Evolutionary conservation across 2,888 invertebrate genomes (phyloP), one percentile per base, ranked within the genome.

Genomic region (Cylindroiulus punctatus): DNA sequence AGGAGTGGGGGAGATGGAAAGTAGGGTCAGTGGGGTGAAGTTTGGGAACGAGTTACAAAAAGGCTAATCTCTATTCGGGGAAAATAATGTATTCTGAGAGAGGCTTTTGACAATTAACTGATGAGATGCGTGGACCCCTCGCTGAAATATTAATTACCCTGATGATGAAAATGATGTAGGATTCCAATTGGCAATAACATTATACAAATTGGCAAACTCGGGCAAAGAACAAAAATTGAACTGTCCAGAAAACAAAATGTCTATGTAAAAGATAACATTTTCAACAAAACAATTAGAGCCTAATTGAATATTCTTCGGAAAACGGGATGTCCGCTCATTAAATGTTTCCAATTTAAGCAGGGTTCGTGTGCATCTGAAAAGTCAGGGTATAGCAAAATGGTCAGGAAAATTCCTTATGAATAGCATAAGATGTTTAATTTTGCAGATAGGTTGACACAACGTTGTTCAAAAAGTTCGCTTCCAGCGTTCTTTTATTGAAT

Each of bases 131-230:
- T 76, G 76, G 76, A 76, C 76, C 76, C 76, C 76, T 76, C 76
- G 76, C 76, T 76, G 30, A 76, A 76, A 76, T 30, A 76, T 76
- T 76, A 76, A 76, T 76, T 76, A 76, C 76, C 76, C 76, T 76
- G 76, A 76, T 76, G 76, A 76, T 76, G 76, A 76, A 26, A 76
- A 30, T 76, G 76, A 76, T 76, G 76, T 76, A 76, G 76, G 76
- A 76, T 76, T 76, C 76, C 76, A 76, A 76, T 30, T 30, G 30
- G 76, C 76, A 76, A 76, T 76, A 76, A 76, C 76, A 30, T 76
- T 76, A 30, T 76, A 76, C 76, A 76, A 30, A 30, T 30, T 76
- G 76, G 76, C 76, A 76, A 76, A 76, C 76, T 76, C 30, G 76
- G 76, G 76, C 76, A 76, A 76, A 76, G 30, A 76, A 76, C 7